Evolutionary conservation across 1,140 invertebrate genomes (phyloP).

Genomic region (Stratiolaelaps scimitus): DNA sequence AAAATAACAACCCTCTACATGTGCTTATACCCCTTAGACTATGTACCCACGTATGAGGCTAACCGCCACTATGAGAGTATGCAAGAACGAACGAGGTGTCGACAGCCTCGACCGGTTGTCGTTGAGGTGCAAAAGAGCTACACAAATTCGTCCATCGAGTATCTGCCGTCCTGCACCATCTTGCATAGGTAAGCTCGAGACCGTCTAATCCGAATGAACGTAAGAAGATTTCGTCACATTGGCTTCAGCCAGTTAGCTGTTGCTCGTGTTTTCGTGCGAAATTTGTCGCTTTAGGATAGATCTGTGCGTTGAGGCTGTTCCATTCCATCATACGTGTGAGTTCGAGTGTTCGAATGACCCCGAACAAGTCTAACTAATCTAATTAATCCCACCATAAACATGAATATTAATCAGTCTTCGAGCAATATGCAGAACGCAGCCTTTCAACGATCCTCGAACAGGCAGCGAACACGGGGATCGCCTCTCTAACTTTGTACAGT

Average conservation of each 20-base stretch:
- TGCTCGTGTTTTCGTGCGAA: neutral
- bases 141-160: neutral
- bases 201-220: neutral
- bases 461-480: neutral
- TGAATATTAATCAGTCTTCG: too few relatives aligned
- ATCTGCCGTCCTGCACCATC: slow-evolving; percentile 10
- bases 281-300: neutral
- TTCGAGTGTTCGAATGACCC: neutral
- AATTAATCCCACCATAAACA: too few relatives aligned
- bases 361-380: neutral
- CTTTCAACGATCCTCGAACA: neutral
- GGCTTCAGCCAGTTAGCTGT: too few relatives aligned
- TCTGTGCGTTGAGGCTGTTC: neutral
- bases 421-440: neutral
- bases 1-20: too few relatives aligned
- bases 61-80: slow-evolving; percentile 5
- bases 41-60: neutral
- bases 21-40: neutral
- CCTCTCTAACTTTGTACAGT: neutral
- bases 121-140: neutral
- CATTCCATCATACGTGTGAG: neutral
- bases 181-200: neutral
- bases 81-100: neutral
- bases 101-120: neutral
- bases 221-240: too few relatives aligned